phyloP scores from a whole-genome alignment of 2,888 invertebrate genomes.

The Phlogophora meticulosa region DNA sequence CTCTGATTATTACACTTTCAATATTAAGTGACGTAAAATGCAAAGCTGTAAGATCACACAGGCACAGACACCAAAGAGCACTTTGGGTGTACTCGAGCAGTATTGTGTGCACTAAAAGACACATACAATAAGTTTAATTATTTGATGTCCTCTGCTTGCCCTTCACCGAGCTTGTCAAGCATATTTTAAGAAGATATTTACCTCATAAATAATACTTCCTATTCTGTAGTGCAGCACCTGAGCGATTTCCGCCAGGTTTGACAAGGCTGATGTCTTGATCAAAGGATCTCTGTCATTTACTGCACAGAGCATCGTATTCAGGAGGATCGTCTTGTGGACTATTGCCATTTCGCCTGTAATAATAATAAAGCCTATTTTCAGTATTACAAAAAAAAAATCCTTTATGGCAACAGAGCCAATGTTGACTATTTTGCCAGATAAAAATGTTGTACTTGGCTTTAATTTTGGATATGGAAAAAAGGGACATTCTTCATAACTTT shows the following conservation, averaged over 20 bases:
- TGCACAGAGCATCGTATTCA: conserved; percentile 94
- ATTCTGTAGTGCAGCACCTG: conserved; percentile 94
- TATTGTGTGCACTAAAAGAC: background rate
- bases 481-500: background rate
- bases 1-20: too few species aligned
- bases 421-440: too few species aligned
- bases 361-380: too few species aligned
- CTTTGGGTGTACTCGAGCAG: background rate
- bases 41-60: background rate
- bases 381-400: too few species aligned
- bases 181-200: conserved; percentile 69
- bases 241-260: conserved; percentile 96
- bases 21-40: background rate
- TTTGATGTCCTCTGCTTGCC: background rate
- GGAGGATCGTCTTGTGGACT: conserved; percentile 92
- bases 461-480: background rate
- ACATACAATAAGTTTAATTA: background rate
- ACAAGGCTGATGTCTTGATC: conserved; percentile 95
- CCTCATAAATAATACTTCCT: conserved; percentile 94
- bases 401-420: too few species aligned
- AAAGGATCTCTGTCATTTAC: conserved; percentile 93
- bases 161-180: background rate
- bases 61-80: background rate
- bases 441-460: too few species aligned
- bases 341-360: conserved; percentile 93